phyloP scores from a whole-genome alignment of 2,113 vertebrate species.

The Malaclemys terrapin region DNA sequence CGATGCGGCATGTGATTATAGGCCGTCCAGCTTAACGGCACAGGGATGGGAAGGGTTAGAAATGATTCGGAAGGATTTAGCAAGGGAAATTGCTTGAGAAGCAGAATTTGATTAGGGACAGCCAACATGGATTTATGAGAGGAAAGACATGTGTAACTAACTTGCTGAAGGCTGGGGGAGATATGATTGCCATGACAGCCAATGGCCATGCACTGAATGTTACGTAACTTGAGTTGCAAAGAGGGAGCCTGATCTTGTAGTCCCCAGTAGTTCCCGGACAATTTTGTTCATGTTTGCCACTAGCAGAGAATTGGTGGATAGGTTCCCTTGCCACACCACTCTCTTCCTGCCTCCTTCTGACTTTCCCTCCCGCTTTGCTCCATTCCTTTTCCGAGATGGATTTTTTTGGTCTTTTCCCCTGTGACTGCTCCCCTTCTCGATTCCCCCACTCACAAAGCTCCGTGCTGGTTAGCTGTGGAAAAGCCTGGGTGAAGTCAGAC shows the following conservation, averaged over 20 bases:
- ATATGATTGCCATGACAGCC: neutral
- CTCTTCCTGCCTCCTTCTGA: neutral
- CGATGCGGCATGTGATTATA: constrained; percentile 57
- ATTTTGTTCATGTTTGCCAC: neutral
- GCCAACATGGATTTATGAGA: constrained; percentile 57
- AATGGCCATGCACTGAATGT: neutral
- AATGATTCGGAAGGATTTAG: constrained; percentile 71
- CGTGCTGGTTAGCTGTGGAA: neutral
- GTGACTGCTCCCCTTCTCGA: neutral
- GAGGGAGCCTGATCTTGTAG: neutral
- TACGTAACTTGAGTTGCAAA: neutral
- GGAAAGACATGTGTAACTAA: constrained; percentile 19
- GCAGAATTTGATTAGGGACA: constrained; percentile 75
- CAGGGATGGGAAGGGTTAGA: constrained; percentile 66
- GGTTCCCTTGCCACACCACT: accelerated
- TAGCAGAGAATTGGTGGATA: neutral
- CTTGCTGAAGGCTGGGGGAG: constrained; percentile 33
- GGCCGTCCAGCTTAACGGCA: constrained; percentile 67
- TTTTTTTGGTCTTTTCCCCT: neutral
- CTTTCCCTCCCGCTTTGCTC: neutral
- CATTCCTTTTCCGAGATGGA: neutral
- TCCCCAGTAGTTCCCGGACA: neutral
- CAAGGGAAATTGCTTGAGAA: constrained; percentile 76
- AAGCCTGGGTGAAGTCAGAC: accelerated
- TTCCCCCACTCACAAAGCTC: neutral